phyloP scores from a whole-genome alignment of 2,797 vertebrate genomes.

The Apogon hyalosoma region DNA sequence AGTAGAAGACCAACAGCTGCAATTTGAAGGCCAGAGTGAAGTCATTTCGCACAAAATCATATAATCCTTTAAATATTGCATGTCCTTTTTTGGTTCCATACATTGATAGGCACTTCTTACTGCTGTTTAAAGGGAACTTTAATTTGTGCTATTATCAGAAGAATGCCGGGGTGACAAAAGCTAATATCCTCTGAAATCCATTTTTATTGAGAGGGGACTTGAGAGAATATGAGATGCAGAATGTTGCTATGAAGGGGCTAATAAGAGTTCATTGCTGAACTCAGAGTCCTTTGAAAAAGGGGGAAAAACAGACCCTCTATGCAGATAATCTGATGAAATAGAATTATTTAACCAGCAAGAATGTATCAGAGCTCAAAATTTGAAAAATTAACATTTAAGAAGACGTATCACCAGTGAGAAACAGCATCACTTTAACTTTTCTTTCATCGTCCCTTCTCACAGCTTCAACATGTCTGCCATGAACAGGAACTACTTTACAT shows the following conservation, averaged over 20 bases:
- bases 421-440: slow-evolving; percentile 32
- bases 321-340: slow-evolving; percentile 69
- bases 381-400: slow-evolving; percentile 60
- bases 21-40: slow-evolving; percentile 59
- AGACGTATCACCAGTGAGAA: slow-evolving; percentile 19
- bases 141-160: slow-evolving; percentile 52
- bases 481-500: slow-evolving; percentile 58
- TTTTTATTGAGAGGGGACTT: slow-evolving; percentile 69
- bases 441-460: slow-evolving; percentile 37
- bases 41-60: slow-evolving; percentile 41
- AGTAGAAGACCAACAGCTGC: slow-evolving; percentile 39
- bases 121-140: slow-evolving; percentile 40
- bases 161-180: slow-evolving; percentile 52
- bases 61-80: slow-evolving; percentile 7
- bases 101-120: not conserved
- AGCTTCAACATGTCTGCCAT: slow-evolving; percentile 37
- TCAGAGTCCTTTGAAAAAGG: slow-evolving; percentile 35
- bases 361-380: slow-evolving; percentile 45
- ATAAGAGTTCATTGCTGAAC: slow-evolving; percentile 68
- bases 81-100: slow-evolving; percentile 8
- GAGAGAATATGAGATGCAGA: slow-evolving; percentile 68
- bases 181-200: slow-evolving; percentile 69
- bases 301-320: slow-evolving; percentile 38
- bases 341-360: slow-evolving; percentile 73
- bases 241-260: slow-evolving; percentile 62